Conservation (phyloP, 2,888 invertebrate species). For the Plebejus melissa region DNA sequence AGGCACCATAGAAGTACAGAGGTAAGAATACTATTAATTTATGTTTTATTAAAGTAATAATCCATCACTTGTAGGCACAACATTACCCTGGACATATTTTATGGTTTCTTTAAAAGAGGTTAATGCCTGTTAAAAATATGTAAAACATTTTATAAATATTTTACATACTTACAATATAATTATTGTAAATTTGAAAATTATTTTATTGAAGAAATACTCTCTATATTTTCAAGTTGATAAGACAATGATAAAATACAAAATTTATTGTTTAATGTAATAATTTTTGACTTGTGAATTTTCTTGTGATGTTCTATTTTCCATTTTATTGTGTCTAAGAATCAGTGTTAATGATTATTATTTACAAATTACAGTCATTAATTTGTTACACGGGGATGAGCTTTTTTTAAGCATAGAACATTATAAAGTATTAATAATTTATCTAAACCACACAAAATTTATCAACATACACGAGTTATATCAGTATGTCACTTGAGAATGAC, state of each 20-base stretch:
- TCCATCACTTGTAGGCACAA: neutral
- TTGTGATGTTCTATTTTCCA: too few relatives aligned
- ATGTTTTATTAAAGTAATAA: neutral
- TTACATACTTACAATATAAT: too few relatives aligned
- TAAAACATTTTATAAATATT: too few relatives aligned
- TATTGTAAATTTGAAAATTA: neutral
- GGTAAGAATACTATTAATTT: constrained; percentile 67
- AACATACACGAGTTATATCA: constrained; percentile 6
- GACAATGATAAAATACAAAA: too few relatives aligned
- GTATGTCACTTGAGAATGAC: constrained; percentile 12
- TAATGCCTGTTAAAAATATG: too few relatives aligned
- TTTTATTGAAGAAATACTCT: neutral
- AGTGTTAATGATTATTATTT: too few relatives aligned
- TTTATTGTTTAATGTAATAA: too few relatives aligned
- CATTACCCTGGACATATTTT: too few relatives aligned
- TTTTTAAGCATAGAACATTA: neutral
- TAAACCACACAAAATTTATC: constrained; percentile 16
- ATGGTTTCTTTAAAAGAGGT: too few relatives aligned
- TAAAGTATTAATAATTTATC: constrained; percentile 9
- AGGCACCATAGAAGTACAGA: constrained; percentile 96
- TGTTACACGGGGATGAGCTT: neutral
- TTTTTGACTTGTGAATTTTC: too few relatives aligned
- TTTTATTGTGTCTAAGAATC: too few relatives aligned
- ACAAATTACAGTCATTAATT: neutral
- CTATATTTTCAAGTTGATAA: neutral